Evolutionary conservation across 2,888 invertebrate genomes (phyloP).

Genomic region (Leptopilina syphax): DNA sequence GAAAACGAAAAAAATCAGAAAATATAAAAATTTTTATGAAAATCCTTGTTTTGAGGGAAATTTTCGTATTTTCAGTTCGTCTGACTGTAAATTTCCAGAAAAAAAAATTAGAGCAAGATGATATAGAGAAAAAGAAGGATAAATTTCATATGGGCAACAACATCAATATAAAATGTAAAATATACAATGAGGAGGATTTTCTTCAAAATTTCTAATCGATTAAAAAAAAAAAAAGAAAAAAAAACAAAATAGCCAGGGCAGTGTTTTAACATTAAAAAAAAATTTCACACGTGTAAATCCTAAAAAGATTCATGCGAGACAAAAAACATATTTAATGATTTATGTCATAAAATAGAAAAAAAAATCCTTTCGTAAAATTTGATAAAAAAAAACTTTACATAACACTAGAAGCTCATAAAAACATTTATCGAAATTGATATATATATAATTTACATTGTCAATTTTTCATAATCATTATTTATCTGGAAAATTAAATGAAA

Average conservation of each 20-base stretch:
- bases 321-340: conserved; percentile 18
- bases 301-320: conserved; percentile 28
- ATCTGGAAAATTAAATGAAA: not conserved
- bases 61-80: conserved; percentile 31
- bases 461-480: not conserved
- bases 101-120: not conserved
- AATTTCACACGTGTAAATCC: conserved; percentile 22
- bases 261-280: conserved; percentile 18
- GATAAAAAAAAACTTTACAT: no score
- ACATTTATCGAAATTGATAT: no score
- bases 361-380: no score
- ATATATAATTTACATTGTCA: no score
- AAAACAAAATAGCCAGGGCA: conserved; percentile 1
- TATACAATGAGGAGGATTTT: conserved; percentile 15
- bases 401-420: not conserved
- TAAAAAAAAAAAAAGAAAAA: not conserved
- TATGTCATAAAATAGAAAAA: no score
- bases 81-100: conserved; percentile 19
- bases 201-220: conserved; percentile 3
- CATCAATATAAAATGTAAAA: conserved; percentile 24
- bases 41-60: conserved; percentile 8
- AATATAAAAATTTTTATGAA: conserved; percentile 7
- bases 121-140: not conserved
- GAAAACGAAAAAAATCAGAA: conserved; percentile 59
- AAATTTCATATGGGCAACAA: not conserved